phyloP scores from a whole-genome alignment of 2,797 vertebrate species.

The Mionectes olivaceus region DNA sequence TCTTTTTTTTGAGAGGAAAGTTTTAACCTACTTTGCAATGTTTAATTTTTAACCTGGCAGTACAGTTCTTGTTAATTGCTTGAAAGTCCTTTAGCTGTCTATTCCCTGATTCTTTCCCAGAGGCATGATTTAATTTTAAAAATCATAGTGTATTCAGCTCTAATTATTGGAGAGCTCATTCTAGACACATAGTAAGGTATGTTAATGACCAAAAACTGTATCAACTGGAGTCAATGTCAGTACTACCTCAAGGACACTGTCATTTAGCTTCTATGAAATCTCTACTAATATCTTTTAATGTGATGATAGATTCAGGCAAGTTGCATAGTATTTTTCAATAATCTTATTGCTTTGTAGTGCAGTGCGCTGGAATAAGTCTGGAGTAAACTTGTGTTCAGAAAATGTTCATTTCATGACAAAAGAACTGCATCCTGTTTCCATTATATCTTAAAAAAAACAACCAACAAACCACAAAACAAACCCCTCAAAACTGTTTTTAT shows the following conservation, averaged over 20 bases:
- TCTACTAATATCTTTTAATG: slow-evolving; percentile 49
- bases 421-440: neutral
- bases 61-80: slow-evolving; percentile 77
- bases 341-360: neutral
- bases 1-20: slow-evolving; percentile 60
- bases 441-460: neutral
- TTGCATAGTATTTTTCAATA: slow-evolving; percentile 45
- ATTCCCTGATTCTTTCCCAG: slow-evolving; percentile 77
- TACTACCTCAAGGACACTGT: slow-evolving; percentile 36
- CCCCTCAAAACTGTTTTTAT: neutral
- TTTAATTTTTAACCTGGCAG: slow-evolving; percentile 77
- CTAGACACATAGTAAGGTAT: slow-evolving; percentile 70
- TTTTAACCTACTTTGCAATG: slow-evolving; percentile 78
- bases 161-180: slow-evolving; percentile 78
- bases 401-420: neutral
- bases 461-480: fast-evolving
- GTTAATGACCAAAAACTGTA: slow-evolving; percentile 70
- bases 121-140: slow-evolving; percentile 83
- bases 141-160: slow-evolving; percentile 71
- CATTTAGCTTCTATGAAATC: slow-evolving; percentile 38
- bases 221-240: slow-evolving; percentile 66
- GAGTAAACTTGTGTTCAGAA: neutral
- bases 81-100: slow-evolving; percentile 78
- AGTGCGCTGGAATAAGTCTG: neutral
- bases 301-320: slow-evolving; percentile 4